A percentile compares a stretch with the other conserved stretches of the same genome.
Conservation (phyloP, 30 jellyfish, hydroid and myxozoan species). For the Morbakka virulenta region DNA sequence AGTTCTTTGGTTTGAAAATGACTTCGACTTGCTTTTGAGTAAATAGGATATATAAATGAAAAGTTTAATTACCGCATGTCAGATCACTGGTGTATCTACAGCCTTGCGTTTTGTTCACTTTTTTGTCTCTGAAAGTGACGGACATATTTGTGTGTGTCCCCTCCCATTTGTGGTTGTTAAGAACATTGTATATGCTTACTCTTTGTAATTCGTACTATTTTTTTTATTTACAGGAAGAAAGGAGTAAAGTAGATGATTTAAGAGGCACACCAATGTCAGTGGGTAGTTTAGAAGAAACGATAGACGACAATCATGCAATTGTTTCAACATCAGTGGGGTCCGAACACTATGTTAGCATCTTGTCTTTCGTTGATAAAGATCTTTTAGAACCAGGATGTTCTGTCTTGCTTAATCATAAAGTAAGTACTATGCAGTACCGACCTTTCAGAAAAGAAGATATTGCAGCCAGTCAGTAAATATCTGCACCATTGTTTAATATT, state of each 20-base stretch:
- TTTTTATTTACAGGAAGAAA: conserved; percentile 72
- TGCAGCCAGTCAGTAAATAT: no score
- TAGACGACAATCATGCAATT: conserved; percentile 98
- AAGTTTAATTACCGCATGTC: no score
- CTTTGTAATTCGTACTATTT: background rate
- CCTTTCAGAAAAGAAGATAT: background rate
- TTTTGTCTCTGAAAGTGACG: no score
- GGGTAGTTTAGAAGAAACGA: conserved; percentile 96
- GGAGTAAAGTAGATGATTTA: conserved; percentile 94
- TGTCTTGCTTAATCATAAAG: conserved; percentile 94
- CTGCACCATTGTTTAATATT: no score
- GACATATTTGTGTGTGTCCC: no score
- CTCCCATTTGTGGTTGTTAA: no score
- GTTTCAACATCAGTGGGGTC: conserved; percentile 99
- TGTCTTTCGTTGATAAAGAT: conserved; percentile 97
- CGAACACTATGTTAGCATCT: conserved; percentile 94
- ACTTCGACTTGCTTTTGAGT: no score
- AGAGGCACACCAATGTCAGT: conserved; percentile 99
- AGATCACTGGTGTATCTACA: no score
- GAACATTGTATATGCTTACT: background rate
- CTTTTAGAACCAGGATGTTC: conserved; percentile 95
- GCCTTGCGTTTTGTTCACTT: no score
- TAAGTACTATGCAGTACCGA: background rate
- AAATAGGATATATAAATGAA: no score
- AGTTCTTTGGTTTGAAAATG: no score